Conservation (phyloP, 2,797 vertebrate genomes). For the Tapera naevia region DNA sequence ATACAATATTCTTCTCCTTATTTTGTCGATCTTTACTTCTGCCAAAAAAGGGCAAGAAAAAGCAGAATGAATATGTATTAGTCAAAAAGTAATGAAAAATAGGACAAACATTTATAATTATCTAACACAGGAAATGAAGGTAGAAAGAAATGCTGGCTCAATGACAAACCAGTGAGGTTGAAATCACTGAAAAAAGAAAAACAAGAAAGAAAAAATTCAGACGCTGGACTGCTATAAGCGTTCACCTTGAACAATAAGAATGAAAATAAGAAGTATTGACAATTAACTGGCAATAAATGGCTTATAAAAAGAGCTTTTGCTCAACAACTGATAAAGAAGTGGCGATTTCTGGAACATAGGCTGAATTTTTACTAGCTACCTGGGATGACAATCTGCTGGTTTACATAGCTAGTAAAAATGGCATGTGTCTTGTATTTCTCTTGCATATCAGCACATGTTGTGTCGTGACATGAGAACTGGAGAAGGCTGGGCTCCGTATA, state of each 20-base stretch:
- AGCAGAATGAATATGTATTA: neutral
- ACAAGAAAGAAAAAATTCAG: too few species aligned
- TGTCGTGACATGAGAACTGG: neutral
- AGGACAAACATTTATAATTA: neutral
- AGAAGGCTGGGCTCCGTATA: neutral
- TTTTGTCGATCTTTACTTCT: neutral
- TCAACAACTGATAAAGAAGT: neutral
- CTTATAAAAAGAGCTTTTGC: neutral
- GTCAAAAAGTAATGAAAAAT: neutral
- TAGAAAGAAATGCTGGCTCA: neutral
- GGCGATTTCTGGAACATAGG: neutral
- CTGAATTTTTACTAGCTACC: neutral
- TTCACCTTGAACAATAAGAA: neutral
- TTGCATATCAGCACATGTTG: neutral
- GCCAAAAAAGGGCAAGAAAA: neutral
- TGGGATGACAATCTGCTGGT: neutral
- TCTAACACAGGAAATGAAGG: neutral
- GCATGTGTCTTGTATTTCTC: neutral
- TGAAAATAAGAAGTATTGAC: neutral
- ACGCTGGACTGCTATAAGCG: neutral
- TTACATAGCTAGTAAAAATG: neutral
- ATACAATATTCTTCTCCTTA: neutral
- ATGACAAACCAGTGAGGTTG: neutral
- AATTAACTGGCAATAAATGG: neutral
- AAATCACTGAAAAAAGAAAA: neutral